Percentiles rank a stretch among this genome's conserved stretches.
phyloP scores from a whole-genome alignment of 2,888 invertebrate species.

The Podotricha telesiphe region DNA sequence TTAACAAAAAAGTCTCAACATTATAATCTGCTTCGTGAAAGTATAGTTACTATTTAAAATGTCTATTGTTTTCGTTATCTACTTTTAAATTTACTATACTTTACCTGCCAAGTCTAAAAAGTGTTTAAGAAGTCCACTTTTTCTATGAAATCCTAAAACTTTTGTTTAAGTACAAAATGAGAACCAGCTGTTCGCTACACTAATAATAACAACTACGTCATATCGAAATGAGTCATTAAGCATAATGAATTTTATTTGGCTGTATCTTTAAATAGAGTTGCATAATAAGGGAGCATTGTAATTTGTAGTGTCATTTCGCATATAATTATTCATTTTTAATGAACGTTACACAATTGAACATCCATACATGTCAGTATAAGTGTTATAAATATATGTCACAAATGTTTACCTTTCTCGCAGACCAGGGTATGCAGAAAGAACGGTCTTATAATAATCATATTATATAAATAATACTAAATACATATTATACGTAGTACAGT shows the following conservation, averaged over 20 bases:
- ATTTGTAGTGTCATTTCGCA: neutral
- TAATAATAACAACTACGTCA: neutral
- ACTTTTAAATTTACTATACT: neutral
- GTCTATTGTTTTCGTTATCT: neutral
- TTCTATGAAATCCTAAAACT: neutral
- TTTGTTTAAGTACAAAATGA: slow-evolving; percentile 6
- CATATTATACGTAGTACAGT: no score
- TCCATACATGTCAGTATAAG: neutral
- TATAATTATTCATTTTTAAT: neutral
- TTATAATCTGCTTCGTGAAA: neutral
- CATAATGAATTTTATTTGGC: neutral
- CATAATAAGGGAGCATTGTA: neutral
- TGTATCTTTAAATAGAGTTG: neutral
- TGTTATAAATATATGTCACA: neutral
- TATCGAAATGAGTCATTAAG: neutral
- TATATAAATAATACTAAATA: neutral
- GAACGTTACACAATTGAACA: neutral
- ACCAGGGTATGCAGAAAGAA: no score
- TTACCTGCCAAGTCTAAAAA: neutral
- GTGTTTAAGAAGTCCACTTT: neutral
- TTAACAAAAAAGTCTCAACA: neutral
- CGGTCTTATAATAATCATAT: neutral
- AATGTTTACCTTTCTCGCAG: no score
- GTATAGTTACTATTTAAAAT: neutral
- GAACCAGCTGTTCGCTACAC: neutral